Conservation (phyloP, 2,797 vertebrate species). For the Heliangelus exortis region DNA sequence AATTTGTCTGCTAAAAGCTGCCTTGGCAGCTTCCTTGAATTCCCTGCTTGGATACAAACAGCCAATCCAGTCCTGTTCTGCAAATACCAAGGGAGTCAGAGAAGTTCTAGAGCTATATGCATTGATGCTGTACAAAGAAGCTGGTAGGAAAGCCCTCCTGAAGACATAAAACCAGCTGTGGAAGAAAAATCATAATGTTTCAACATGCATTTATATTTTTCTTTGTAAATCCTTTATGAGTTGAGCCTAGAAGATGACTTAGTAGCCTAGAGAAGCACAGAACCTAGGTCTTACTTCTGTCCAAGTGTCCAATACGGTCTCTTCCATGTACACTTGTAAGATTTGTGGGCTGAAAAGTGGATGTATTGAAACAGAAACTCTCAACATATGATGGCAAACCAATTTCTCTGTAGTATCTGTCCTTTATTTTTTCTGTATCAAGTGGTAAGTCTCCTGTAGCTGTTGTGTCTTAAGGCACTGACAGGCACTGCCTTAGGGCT, state of each 20-base stretch:
- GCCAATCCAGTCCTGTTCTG: neutral
- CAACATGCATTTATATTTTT: neutral
- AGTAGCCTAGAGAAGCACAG: neutral
- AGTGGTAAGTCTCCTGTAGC: neutral
- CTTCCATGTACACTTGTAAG: neutral
- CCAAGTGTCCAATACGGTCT: neutral
- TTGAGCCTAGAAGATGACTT: neutral
- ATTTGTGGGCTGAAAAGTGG: neutral
- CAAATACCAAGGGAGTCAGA: neutral
- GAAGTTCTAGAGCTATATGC: neutral
- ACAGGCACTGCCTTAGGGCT: neutral
- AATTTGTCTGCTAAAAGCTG: conserved; percentile 57
- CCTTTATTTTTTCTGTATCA: neutral
- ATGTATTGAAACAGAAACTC: neutral
- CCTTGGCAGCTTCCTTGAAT: conserved; percentile 51
- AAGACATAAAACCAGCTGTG: neutral
- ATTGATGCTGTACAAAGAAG: neutral
- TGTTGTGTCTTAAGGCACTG: neutral
- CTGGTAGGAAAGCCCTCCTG: neutral
- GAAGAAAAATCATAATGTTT: neutral
- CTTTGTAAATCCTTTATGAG: neutral
- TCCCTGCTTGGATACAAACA: conserved; percentile 10
- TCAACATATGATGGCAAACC: neutral
- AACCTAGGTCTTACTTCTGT: neutral
- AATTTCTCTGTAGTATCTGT: neutral